Evolutionary conservation across 92 coral and sea anemone species (phyloP), one percentile per base, ranked within the genome.

Genomic region (Porites divaricata): DNA sequence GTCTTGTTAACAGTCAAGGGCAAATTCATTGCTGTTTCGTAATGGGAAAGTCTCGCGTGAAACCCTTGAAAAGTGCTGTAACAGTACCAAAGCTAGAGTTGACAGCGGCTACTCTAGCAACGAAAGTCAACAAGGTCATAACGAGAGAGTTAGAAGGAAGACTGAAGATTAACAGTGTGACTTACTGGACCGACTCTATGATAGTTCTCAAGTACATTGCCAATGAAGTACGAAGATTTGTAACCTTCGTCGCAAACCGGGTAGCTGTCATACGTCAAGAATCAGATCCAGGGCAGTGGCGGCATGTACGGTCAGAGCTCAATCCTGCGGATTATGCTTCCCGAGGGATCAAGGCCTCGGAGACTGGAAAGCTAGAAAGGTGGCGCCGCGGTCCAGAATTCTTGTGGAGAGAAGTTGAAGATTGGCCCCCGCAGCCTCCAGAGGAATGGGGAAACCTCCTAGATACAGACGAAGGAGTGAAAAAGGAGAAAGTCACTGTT

Each of bases 261-360:
- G 92, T 91, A 14, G 92, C 91, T 16, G 49, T 48, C 12, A 91
- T 91, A 22, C 69, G 89, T 1, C 75, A 88, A 75, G 85, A 75
- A 59, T 88, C 94, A 22, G 79, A 80, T 1, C 94, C 94, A 10
- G 45, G 54, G 9, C 88, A 91, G 67, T 91, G 91, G 91, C 84
- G 88, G 3, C 88, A 92, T 78, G 89, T 88, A 16, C 57, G 72
- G 26, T 77, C 90, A 16, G 91, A 89, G 59, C 49, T 68, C 17
- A 92, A 92, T 41, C 90, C 92, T 6, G 95, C 95, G 24, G 92
- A 91, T 56, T 50, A 84, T 63, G 92, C 95, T 16, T 92, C 92
- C 5, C 56, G 87, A 76, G 93, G 91, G 25, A 89, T 89, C 70
- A 89, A 78, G 59, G 79, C 84, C 12, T 74, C 86, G 11, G 95